Evolutionary conservation across 2,888 invertebrate genomes (phyloP).

Genomic region (Amphimallon solstitiale): DNA sequence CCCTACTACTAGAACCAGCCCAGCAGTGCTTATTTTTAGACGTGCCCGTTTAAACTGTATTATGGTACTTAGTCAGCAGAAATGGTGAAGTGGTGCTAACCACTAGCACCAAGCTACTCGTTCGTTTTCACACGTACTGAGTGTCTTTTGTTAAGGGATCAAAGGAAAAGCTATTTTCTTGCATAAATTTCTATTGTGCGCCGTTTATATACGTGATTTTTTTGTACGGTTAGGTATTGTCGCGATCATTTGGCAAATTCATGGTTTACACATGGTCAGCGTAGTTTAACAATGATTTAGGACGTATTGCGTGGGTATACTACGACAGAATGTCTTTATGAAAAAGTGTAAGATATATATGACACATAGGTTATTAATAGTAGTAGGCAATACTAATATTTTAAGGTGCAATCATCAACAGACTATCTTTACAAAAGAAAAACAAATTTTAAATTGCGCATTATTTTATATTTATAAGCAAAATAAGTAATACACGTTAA

Average conservation of each 20-base stretch:
- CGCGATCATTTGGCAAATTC: constrained; percentile 15
- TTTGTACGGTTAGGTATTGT: not conserved
- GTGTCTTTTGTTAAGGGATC: constrained; percentile 38
- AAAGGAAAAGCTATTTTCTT: constrained; percentile 38
- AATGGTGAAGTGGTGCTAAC: constrained; percentile 35
- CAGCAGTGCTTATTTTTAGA: constrained; percentile 38
- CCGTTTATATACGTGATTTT: constrained; percentile 24
- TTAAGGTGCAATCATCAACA: too few species aligned
- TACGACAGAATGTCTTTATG: too few species aligned
- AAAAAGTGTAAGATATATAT: too few species aligned
- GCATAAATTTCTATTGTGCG: constrained; percentile 39
- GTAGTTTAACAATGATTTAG: constrained; percentile 24
- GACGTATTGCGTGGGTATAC: too few species aligned
- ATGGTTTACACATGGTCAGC: constrained; percentile 33
- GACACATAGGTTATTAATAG: too few species aligned
- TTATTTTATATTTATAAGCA: too few species aligned
- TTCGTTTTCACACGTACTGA: constrained; percentile 37
- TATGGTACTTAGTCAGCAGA: constrained; percentile 43
- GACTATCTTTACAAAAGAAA: too few species aligned
- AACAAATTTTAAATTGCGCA: too few species aligned
- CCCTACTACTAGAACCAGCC: constrained; percentile 34
- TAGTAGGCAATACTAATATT: too few species aligned
- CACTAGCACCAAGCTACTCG: constrained; percentile 29
- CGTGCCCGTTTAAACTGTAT: constrained; percentile 45
- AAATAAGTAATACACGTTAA: too few species aligned